Conservation (phyloP, 2,113 vertebrate species). For the Laticauda laticaudata region DNA sequence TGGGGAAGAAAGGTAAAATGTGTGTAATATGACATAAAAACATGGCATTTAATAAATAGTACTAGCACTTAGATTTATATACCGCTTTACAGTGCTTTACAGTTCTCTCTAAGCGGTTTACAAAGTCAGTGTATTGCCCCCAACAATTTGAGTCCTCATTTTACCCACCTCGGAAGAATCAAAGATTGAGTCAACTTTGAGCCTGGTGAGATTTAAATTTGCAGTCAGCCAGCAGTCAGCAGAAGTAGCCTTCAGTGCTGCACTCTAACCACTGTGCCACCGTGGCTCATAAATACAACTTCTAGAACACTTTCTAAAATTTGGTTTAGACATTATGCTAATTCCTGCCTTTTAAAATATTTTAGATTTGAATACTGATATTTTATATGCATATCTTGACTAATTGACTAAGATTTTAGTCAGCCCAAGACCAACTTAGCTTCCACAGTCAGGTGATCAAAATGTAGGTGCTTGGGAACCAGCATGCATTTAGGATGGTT, state of each 20-base stretch:
- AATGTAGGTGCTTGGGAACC: not conserved
- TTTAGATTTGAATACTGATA: not conserved
- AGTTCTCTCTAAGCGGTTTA: too few relatives aligned
- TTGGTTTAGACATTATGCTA: not conserved
- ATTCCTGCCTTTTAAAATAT: not conserved
- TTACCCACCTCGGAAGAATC: too few relatives aligned
- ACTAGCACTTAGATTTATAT: too few relatives aligned
- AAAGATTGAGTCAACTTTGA: too few relatives aligned
- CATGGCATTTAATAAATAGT: not conserved
- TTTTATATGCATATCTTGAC: not conserved
- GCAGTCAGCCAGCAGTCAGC: too few relatives aligned
- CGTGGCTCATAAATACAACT: not conserved
- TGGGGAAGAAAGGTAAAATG: not conserved
- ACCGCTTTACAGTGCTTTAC: too few relatives aligned
- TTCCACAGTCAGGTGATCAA: too few relatives aligned
- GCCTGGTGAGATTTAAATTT: too few relatives aligned
- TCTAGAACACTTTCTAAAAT: not conserved
- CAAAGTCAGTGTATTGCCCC: too few relatives aligned
- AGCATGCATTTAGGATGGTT: not conserved
- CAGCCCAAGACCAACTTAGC: not conserved
- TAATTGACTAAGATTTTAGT: constrained; percentile 9
- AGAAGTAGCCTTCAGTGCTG: too few relatives aligned
- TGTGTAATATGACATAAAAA: not conserved
- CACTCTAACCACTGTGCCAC: too few relatives aligned
- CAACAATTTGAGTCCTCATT: too few relatives aligned